Percentiles rank a stretch among this genome's conserved stretches.
Evolutionary conservation across 1,140 invertebrate genomes (phyloP).

Genomic region (Lepidostoma basale): DNA sequence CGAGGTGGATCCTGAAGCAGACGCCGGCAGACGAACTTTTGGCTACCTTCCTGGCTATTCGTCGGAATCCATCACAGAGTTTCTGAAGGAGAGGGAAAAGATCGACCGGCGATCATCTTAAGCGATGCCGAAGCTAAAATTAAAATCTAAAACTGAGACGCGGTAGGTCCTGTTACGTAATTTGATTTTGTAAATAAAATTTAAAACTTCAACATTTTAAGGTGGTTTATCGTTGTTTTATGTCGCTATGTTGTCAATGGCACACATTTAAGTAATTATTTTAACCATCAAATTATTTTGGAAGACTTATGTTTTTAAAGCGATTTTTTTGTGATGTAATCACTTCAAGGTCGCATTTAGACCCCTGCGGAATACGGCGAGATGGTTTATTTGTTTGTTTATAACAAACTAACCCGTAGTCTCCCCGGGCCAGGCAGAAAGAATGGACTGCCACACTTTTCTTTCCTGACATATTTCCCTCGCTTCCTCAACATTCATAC

Average conservation of each 20-base stretch:
- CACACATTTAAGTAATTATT: neutral
- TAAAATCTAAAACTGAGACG: slow-evolving; percentile 1
- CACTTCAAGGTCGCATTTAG: neutral
- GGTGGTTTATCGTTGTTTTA: no score
- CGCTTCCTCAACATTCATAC: no score
- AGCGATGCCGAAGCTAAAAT: slow-evolving; percentile 13
- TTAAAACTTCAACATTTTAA: neutral
- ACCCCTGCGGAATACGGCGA: no score
- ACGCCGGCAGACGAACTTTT: neutral
- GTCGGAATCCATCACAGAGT: neutral
- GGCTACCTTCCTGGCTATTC: neutral
- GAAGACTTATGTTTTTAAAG: neutral
- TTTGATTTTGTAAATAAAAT: neutral
- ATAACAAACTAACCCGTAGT: no score
- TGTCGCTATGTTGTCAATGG: no score
- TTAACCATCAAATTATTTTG: neutral
- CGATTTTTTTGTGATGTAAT: neutral
- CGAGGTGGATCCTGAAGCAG: neutral
- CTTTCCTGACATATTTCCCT: no score
- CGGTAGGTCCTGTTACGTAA: slow-evolving; percentile 16
- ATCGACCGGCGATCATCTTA: neutral
- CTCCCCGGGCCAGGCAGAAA: no score
- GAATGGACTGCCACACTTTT: no score
- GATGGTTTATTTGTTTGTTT: no score
- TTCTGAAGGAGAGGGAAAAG: neutral